phyloP scores from a whole-genome alignment of 1,140 invertebrate species.

The Neoseiulus cucumeris region DNA sequence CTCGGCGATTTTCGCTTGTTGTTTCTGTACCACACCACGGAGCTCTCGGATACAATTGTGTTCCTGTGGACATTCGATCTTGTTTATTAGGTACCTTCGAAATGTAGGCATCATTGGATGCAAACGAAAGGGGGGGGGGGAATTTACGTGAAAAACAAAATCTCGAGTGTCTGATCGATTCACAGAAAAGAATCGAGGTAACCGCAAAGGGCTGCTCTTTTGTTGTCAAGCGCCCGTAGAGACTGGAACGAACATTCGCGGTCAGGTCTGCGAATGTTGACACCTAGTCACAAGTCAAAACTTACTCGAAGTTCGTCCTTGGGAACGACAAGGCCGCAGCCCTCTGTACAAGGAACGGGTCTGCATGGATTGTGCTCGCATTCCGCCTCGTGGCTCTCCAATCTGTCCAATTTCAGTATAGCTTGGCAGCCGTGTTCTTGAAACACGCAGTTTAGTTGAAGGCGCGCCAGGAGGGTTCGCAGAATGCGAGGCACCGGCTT shows the following conservation, averaged over 20 bases:
- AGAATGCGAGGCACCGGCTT: slow-evolving; percentile 75
- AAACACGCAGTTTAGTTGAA: slow-evolving; percentile 77
- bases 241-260: not conserved
- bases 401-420: slow-evolving; percentile 61
- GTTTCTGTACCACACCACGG: slow-evolving; percentile 55
- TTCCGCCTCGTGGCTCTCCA: slow-evolving; percentile 61
- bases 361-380: slow-evolving; percentile 86
- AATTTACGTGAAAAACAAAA: too few species aligned
- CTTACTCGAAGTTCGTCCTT: slow-evolving; percentile 68
- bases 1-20: slow-evolving; percentile 61
- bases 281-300: too few species aligned
- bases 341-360: slow-evolving; percentile 72
- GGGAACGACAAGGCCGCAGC: slow-evolving; percentile 75
- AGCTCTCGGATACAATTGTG: slow-evolving; percentile 83
- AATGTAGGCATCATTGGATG: not conserved
- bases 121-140: too few species aligned
- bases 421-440: slow-evolving; percentile 58
- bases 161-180: too few species aligned
- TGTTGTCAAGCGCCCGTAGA: too few species aligned
- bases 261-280: too few species aligned
- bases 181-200: too few species aligned
- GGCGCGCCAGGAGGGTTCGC: slow-evolving; percentile 63
- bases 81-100: too few species aligned
- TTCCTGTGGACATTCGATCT: slow-evolving; percentile 31
- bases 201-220: too few species aligned